Evolutionary conservation across 2,113 vertebrate genomes (phyloP).

Genomic region (Argyrosomus japonicus): DNA sequence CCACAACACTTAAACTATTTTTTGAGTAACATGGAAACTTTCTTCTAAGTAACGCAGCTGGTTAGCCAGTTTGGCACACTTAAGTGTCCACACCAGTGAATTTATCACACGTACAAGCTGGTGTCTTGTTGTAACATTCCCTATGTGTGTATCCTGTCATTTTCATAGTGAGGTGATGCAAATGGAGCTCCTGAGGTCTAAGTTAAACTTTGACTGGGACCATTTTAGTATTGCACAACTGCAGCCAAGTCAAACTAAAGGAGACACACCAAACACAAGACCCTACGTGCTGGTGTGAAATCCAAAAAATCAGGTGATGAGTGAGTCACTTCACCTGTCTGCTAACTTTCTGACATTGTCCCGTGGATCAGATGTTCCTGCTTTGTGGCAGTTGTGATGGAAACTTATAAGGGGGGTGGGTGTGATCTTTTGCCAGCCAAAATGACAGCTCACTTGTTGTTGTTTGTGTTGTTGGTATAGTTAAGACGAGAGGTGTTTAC

Average conservation of each 20-base stretch:
- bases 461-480: conserved; percentile 20
- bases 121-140: not conserved
- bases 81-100: not conserved
- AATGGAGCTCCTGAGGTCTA: not conserved
- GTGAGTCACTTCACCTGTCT: conserved; percentile 4
- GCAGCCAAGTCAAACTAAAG: not conserved
- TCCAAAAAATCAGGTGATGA: not conserved
- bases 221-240: conserved; percentile 1
- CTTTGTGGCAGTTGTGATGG: conserved; percentile 19
- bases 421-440: not conserved
- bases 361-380: conserved; percentile 9
- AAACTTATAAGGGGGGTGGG: not conserved
- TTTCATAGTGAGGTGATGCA: not conserved
- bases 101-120: too few relatives aligned
- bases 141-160: not conserved
- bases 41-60: not conserved
- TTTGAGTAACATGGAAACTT: not conserved
- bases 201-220: not conserved
- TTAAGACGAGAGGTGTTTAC: conserved; percentile 4
- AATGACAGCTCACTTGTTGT: conserved; percentile 9
- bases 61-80: not conserved
- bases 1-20: not conserved
- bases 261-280: not conserved
- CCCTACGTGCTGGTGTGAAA: not conserved
- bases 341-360: not conserved